These are phyloP conservation scores for Tympanoctomys barrerae DNA, from an alignment of 2,797 vertebrate species.

Conservation along the genomic window DNA sequence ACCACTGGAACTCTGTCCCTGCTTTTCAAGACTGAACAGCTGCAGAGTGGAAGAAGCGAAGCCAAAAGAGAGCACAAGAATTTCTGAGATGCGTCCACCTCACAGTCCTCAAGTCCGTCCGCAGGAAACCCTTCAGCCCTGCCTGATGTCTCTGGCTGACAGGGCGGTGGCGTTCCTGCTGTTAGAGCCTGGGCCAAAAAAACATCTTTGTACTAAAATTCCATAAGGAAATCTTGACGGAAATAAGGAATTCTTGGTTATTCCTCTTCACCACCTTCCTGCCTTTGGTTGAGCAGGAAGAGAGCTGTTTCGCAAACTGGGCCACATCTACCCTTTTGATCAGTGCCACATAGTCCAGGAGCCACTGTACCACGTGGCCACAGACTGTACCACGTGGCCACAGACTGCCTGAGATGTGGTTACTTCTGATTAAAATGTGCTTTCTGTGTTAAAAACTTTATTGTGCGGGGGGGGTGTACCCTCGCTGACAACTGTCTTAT, in stretches of 20 bases:
- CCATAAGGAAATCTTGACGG: neutral
- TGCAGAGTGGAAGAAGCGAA: neutral
- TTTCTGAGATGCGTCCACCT: neutral
- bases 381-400: neutral
- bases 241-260: neutral
- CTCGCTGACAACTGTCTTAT: neutral
- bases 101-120: neutral
- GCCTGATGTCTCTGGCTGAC: neutral
- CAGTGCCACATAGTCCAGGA: neutral
- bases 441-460: conserved; percentile 10
- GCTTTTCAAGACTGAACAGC: neutral
- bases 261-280: neutral
- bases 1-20: neutral
- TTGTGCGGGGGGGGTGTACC: neutral
- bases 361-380: neutral
- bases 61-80: neutral
- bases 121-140: neutral
- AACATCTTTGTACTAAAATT: neutral
- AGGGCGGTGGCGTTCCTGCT: neutral
- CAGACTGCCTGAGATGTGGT: neutral
- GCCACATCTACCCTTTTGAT: neutral
- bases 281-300: neutral
- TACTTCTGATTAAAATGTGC: neutral
- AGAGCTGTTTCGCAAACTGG: neutral
- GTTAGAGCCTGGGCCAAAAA: neutral